phyloP scores from a whole-genome alignment of 2,113 vertebrate species.

The Pavo muticus region DNA sequence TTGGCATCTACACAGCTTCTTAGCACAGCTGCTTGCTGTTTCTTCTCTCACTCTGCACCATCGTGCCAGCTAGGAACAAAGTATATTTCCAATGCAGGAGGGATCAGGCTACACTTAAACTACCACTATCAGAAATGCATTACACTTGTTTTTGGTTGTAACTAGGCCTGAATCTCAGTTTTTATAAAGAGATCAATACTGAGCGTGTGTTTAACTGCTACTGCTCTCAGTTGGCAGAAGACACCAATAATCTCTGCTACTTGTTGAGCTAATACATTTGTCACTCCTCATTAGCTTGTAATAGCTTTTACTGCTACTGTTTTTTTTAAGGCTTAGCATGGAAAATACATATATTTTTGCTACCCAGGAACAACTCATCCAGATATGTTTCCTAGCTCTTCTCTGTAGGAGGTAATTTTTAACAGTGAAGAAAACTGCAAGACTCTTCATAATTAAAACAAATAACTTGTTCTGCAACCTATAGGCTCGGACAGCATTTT shows the following conservation, averaged over 20 bases:
- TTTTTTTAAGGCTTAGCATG: not conserved
- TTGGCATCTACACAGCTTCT: not conserved
- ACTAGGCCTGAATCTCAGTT: not conserved
- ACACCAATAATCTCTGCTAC: not conserved
- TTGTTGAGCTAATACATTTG: not conserved
- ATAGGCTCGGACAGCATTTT: not conserved
- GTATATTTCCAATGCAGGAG: not conserved
- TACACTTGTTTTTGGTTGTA: not conserved
- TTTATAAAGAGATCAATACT: not conserved
- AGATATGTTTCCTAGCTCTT: not conserved
- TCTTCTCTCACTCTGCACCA: not conserved
- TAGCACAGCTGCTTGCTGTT: not conserved
- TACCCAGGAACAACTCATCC: not conserved
- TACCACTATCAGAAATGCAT: not conserved
- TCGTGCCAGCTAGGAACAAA: not conserved
- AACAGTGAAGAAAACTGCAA: not conserved
- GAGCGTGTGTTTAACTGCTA: not conserved
- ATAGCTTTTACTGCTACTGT: not conserved
- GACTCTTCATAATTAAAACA: not conserved
- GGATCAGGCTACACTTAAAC: not conserved
- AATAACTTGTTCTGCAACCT: not conserved
- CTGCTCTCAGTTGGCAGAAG: not conserved
- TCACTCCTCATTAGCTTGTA: not conserved
- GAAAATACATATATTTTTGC: not conserved
- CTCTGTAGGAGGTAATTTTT: not conserved